Evolutionary conservation across 2,888 invertebrate genomes (phyloP), one percentile per base, ranked within the genome.

Genomic region (Drosophila infuscata): DNA sequence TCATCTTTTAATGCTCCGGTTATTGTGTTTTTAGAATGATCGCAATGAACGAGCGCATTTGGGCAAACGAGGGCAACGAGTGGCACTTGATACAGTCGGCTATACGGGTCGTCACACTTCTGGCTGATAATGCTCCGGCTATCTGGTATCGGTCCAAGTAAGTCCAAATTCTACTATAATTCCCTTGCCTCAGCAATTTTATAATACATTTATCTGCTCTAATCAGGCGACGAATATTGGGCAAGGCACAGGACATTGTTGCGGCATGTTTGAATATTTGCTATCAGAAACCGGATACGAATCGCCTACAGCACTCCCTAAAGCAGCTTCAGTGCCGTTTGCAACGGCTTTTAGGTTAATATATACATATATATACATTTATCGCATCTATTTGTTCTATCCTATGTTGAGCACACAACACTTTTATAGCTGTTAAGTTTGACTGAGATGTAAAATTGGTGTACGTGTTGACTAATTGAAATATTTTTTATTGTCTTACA

Each of bases 11-110:
- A 20, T 38, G 30, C 25, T 46, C 1, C 32, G 3, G 12, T 48
- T 38, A 0, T 3, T 46, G 33, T 30, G 43, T 8, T 20, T 60
- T 15, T 25, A 96, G 96, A 91, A 93, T 96, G 94, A 96, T 96
- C 91, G 96, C 96, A 78, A 95, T 96, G 91, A 96, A 97, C 94
- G 97, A 98, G 92, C 95, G 96, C 63, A 96, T 96, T 84, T 98
- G 98, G 98, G 95, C 96, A 70, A 95, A 96, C 29, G 95, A 96
- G 93, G 96, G 97, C 63, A 96, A 97, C 91, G 97, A 98, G 93
- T 96, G 96, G 91, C 98, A 98, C 94, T 94, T 98, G 77, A 95
- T 97, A 78, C 95, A 95, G 92, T 96, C 96, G 6, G 95, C 97
- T 32, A 95, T 96, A 67, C 94, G 95, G 80, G 94, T 98, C 83